Base-by-base conservation (phyloP, 1,140 invertebrate species). In the Papilio polytes region DNA sequence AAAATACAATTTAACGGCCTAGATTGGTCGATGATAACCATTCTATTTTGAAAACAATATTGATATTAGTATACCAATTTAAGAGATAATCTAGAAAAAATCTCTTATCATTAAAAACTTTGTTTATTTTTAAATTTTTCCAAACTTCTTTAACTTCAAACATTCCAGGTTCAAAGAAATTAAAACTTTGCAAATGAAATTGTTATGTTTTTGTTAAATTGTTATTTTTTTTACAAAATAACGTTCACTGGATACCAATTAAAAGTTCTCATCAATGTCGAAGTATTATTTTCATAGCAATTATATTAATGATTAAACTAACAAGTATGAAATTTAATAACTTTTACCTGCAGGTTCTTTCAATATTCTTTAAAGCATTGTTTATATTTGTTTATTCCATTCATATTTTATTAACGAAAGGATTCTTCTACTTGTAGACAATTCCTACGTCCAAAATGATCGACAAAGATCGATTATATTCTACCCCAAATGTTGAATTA, bases 311-410 rank as follows among this genome's bases (percentile, higher is more conserved):
- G 26, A 66, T 31, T 31, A 66, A 66, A 66, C 63, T 66, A 66
- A 66, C 63, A 31, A 66, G 63, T 66, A 66, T 36, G 63, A 66
- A 66, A 66, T 66, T 66, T 66, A 66, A 66, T 66, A 66, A 66
- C 63, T 26, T 66, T 26, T 66, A 26, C 13, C 63, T 63, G 59
- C 10, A 66, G 22, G 6, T 9, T 63, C 63, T 66, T 13, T 66
- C 13, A 31, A 66, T 66, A 6, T 66, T 66, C 63, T 31, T 66
- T 15, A 66, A 31, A 10, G 26, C 31, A 66, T 31, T 22, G 3
- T 22, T 12, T 63, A 15, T 66, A 1, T 66, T 13, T 63, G 1
- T 20, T 63, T 63, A 12, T 63, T 26, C 3, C 1, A 13, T 51
- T 51, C 10, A 2, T 2, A 15, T 51, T 4, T 46, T 56, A n/a